Percentiles rank a stretch among this genome's conserved stretches.
phyloP scores from a whole-genome alignment of 2,888 invertebrate species.

The Drosophila birchii region DNA sequence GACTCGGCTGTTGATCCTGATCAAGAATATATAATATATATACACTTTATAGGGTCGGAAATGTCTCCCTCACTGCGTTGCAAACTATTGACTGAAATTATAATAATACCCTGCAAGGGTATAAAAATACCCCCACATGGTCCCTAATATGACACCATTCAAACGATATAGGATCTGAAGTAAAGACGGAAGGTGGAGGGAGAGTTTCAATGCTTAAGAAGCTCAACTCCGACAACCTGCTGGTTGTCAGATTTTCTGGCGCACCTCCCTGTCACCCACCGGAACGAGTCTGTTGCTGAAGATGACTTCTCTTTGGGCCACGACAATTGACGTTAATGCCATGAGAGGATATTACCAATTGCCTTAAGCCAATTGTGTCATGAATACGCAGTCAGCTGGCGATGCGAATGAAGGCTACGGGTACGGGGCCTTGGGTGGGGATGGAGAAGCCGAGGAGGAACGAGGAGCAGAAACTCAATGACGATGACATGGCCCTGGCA shows the following conservation, averaged over 20 bases:
- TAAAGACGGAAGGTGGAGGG: neutral
- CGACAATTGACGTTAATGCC: conserved; percentile 78
- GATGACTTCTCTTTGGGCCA: conserved; percentile 63
- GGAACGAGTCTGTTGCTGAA: conserved; percentile 45
- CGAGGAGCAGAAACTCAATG: conserved; percentile 28
- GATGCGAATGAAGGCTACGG: conserved; percentile 6
- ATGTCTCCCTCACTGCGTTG: too few species aligned
- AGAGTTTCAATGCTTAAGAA: conserved; percentile 11
- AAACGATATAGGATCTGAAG: neutral
- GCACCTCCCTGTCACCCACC: conserved; percentile 9
- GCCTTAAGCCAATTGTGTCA: conserved; percentile 78
- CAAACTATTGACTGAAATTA: too few species aligned
- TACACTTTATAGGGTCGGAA: too few species aligned
- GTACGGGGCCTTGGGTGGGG: neutral
- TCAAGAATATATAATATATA: too few species aligned
- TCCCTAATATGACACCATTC: neutral
- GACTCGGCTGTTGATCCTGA: too few species aligned
- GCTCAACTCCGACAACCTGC: conserved; percentile 58
- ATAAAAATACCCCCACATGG: neutral
- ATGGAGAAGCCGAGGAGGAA: neutral
- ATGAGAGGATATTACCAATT: conserved; percentile 79
- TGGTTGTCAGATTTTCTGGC: conserved; percentile 30
- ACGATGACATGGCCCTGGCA: conserved; percentile 46
- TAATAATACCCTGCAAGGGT: too few species aligned
- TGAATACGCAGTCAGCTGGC: conserved; percentile 64